Conservation (phyloP, 2,888 invertebrate genomes). For the Ochlodes sylvanus region DNA sequence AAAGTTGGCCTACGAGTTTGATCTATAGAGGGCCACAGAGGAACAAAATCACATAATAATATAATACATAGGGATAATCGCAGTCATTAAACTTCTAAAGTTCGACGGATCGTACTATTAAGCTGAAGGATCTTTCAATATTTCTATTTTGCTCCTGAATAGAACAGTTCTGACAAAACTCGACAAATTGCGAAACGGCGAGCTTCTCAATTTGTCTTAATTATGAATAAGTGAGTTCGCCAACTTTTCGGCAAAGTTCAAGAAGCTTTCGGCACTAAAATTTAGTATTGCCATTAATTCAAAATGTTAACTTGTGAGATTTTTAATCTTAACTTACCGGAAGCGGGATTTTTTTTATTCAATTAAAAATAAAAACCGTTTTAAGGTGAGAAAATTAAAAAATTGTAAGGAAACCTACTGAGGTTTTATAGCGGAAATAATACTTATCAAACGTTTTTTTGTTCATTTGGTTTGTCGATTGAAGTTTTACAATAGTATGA, state of each 20-base stretch:
- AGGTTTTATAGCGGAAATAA: too few relatives aligned
- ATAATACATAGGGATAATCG: too few relatives aligned
- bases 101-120: neutral
- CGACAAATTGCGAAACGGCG: slow-evolving; percentile 20
- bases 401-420: too few relatives aligned
- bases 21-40: too few relatives aligned
- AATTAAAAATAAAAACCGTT: neutral
- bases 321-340: slow-evolving; percentile 3
- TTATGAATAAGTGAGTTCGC: slow-evolving; percentile 30
- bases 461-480: too few relatives aligned
- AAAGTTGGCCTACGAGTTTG: too few relatives aligned
- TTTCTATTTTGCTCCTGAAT: slow-evolving; percentile 20
- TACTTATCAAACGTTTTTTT: too few relatives aligned
- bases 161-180: slow-evolving; percentile 19
- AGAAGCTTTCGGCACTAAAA: slow-evolving; percentile 23
- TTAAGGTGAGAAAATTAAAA: too few relatives aligned
- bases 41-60: too few relatives aligned
- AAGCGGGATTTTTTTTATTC: neutral
- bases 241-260: slow-evolving; percentile 26
- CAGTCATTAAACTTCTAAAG: too few relatives aligned
- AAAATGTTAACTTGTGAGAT: slow-evolving; percentile 9
- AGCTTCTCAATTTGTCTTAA: slow-evolving; percentile 31
- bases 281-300: slow-evolving; percentile 27
- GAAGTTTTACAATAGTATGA: too few relatives aligned
- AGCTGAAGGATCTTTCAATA: neutral